Base-by-base conservation (phyloP, 2,113 vertebrate species). In the Hiodon tergisus region DNA sequence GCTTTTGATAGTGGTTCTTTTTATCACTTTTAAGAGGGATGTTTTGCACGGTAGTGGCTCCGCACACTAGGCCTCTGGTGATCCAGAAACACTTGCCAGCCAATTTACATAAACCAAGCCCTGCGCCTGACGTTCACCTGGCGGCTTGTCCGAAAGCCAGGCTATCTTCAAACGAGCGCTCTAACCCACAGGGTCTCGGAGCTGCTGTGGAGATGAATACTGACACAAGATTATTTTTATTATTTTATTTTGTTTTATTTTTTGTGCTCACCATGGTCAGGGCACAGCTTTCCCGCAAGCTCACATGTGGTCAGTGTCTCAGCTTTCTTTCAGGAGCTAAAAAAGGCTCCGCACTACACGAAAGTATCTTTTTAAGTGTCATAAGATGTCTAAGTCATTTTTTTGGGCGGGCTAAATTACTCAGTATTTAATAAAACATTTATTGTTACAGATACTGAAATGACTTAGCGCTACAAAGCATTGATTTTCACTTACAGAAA, bases 51-150 rank as follows among this genome's bases (percentile, higher is more conserved):
- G 66, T 81, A 78, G 85, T 81, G 81, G 81, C 85, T 78, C 48
- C 79, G 80, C 53, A 17, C 83, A 75, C 80, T 81, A 82, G 82
- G 85, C 87, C 82, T 50, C 73, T 46, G 78, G 78, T 87, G 87
- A 89, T 87, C 88, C 85, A 82, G 81, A 83, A 88, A 86, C 81
- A 83, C 84, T 83, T 83, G 74, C 83, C 83, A 85, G 84, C 78
- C 78, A 76, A 88, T 90, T 89, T 91, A 84, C 88, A 91, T 91
- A 86, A 88, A 90, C 89, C 87, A 83, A 80, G 76, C 85, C 83
- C 78, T 69, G 67, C 80, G 85, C 89, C 81, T 85, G 89, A 89
- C 89, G 86, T 87, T 88, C 86, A 87, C 82, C 83, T 88, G 87
- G 88, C 87, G 89, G 86, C 83, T 46, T 77, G 76, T 80, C 79